Base-by-base conservation (phyloP, 2,113 vertebrate genomes). In the Australoheros scitulus region DNA sequence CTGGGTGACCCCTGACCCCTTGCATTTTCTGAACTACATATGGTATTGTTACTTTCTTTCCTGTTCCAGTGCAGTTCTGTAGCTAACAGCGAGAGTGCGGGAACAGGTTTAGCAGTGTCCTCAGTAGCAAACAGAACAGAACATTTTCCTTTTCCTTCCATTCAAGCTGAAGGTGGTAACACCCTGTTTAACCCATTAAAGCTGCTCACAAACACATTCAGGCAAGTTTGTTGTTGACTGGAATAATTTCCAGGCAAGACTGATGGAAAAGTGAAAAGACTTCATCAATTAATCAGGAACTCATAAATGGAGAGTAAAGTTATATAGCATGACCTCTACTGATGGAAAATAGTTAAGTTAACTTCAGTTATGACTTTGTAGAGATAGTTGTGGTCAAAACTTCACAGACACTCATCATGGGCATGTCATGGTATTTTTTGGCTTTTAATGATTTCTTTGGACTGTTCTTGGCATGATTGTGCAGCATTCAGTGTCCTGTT, bases 61-160 rank as follows among this genome's bases (percentile, higher is more conserved):
- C 77, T 76, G 79, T 79, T 81, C 6, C 22, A 56, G 60, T 8
- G 13, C 29, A n/a, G 32, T 36, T 32, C n/a, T 79, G 65, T 41
- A 24, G 15, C 80, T 52, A 70, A 47, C 17, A 61, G 36, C 13
- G 15, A 17, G 13, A 58, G 36, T n/a, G 11, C 3, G 2, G 34
- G 20, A 17, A 52, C 7, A 18, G 4, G 2, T 36, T 58, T 13
- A 78, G 13, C 7, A 11, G 2, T 43, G 15, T 38, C 18, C 43
- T 52, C 14, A 20, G 47, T 10, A 64, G 24, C 24, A 13, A 18
- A 11, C 4, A 36, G 57, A 43, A 88, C 86, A 84, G 43, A 83
- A 86, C 81, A 82, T 65, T 14, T 80, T 84, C 56, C 59, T 82
- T 80, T 92, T 92, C 83, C 87, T 85, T 79, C 58, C 55, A 74